phyloP scores from a whole-genome alignment of 2,797 vertebrate species.

The Corythornis leucogaster region DNA sequence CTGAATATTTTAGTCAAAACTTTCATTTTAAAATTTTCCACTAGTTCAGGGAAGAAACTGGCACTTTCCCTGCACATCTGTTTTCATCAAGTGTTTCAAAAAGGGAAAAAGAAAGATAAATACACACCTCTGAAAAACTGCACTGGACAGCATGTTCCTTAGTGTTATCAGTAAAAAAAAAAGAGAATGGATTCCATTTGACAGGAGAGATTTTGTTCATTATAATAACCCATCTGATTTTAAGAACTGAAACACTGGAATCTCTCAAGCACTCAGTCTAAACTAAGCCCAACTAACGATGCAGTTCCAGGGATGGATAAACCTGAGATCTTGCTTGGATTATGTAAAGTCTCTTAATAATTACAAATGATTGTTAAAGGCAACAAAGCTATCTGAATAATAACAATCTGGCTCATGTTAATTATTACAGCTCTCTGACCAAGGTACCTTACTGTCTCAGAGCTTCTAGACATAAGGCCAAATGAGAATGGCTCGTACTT shows the following conservation, averaged over 20 bases:
- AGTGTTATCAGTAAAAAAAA: not conserved
- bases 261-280: not conserved
- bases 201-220: not conserved
- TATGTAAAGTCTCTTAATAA: conserved; percentile 43
- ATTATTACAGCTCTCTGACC: conserved; percentile 38
- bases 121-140: not conserved
- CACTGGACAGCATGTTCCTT: not conserved
- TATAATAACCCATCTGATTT: not conserved
- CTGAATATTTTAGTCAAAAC: not conserved
- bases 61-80: not conserved
- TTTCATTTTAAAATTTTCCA: not conserved
- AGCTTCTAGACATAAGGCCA: not conserved
- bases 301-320: not conserved
- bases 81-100: not conserved
- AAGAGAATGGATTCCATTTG: not conserved
- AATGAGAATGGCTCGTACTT: not conserved
- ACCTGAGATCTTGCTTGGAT: not conserved
- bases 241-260: not conserved
- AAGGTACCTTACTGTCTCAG: not conserved
- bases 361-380: not conserved
- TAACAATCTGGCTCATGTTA: conserved; percentile 21
- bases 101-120: not conserved
- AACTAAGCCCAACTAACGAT: not conserved
- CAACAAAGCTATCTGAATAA: conserved; percentile 19
- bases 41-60: not conserved